Evolutionary conservation across 2,113 vertebrate genomes (phyloP).

Genomic region (Helogale parvula): DNA sequence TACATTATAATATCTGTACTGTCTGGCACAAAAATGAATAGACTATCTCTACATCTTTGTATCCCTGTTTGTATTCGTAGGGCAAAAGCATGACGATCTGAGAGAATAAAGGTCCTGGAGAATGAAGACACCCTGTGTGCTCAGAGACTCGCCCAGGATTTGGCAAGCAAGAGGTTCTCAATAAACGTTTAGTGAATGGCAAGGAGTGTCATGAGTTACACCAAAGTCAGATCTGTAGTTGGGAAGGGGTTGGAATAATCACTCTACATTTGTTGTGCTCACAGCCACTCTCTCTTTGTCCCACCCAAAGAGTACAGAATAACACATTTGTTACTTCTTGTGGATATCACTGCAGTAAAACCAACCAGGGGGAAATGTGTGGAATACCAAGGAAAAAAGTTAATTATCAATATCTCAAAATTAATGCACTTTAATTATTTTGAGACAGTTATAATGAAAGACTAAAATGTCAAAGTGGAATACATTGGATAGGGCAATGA

Average conservation of each 20-base stretch:
- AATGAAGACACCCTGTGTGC: neutral
- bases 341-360: neutral
- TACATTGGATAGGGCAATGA: neutral
- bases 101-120: neutral
- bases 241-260: neutral
- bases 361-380: neutral
- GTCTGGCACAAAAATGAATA: neutral
- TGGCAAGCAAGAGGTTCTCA: neutral
- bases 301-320: neutral
- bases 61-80: neutral
- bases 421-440: neutral
- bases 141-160: neutral
- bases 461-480: neutral
- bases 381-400: neutral
- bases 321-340: neutral
- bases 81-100: neutral
- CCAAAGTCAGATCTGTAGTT: neutral
- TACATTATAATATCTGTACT: neutral
- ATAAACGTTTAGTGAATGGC: neutral
- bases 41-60: neutral
- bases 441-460: neutral
- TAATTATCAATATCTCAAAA: neutral
- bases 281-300: neutral
- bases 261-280: neutral
- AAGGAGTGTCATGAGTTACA: neutral